Evolutionary conservation across 30 jellyfish, hydroid and myxozoan species (phyloP), one percentile per base, ranked within the genome.

Genomic region (Aurelia aurita complex sp. Pacific): DNA sequence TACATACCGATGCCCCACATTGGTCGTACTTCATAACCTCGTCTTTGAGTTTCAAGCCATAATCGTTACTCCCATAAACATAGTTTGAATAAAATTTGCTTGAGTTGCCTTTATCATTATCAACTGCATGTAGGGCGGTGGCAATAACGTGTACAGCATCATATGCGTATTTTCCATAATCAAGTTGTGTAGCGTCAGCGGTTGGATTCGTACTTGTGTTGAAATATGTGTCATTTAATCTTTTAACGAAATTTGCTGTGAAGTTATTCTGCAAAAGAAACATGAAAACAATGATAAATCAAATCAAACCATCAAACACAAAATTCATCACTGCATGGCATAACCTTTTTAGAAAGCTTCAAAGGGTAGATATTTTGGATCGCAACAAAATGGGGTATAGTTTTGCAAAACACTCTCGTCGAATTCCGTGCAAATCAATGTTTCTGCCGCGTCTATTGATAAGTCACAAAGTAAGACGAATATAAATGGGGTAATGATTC

Each of bases 1-100:
- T n/a, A 19, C 95, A 51, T 69, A 85, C 97, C 73, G 97, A 80
- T 59, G 90, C 85, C 15, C 97, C 97, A 73, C 83, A 83, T 17
- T 84, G 52, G 63, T 83, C 82, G 42, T 94, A 84, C 35, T 60
- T 67, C 60, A 74, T 32, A 13, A 78, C 62, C 64, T 81, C 62
- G 0, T 79, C 64, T 43, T 74, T 52, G 10, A 90, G 57, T 66
- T 70, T 35, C 38, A n/a, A 40, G 36, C 88, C 92, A 64, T 72
- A 71, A 6, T 54, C 40, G n/a, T 71, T 59, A 46, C 90, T 85
- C 12, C 97, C 97, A 77, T 89, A 89, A 32, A 10, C 67, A 51
- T 54, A 78, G 23, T 84, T 75, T 4, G 60, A 67, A 57, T 73
- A 75, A 64, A 70, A 72, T 74, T 66, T 69, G 35, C 88, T 77